Evolutionary conservation across 2,797 vertebrate species (phyloP).

Genomic region (Microchirus variegatus): DNA sequence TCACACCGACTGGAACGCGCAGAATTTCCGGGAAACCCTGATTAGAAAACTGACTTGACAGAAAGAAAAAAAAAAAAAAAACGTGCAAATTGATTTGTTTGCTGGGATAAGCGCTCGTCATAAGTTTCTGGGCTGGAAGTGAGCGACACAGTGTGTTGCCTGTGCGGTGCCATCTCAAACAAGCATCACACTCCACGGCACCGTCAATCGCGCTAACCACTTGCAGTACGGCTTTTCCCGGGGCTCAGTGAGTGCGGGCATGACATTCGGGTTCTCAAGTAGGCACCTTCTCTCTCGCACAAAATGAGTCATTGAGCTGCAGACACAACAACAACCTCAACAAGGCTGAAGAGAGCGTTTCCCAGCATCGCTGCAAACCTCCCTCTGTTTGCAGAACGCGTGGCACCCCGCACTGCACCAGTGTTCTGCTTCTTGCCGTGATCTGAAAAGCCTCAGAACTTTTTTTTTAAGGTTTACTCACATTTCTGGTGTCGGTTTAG

Average conservation of each 20-base stretch:
- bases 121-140: background rate
- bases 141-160: background rate
- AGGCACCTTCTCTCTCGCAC: constrained; percentile 38
- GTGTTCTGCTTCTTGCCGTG: constrained; percentile 25
- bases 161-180: constrained; percentile 4
- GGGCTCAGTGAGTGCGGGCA: constrained; percentile 13
- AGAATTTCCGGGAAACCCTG: constrained; percentile 1
- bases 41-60: constrained; percentile 7
- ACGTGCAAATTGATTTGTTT: background rate
- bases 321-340: constrained; percentile 28
- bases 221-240: constrained; percentile 1
- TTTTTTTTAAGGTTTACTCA: constrained; percentile 25
- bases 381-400: constrained; percentile 16
- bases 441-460: constrained; percentile 16
- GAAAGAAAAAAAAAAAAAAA: too few relatives aligned
- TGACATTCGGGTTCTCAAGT: constrained; percentile 20
- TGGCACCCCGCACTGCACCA: constrained; percentile 11
- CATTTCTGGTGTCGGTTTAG: constrained; percentile 27
- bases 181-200: background rate
- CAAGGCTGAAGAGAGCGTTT: constrained; percentile 17
- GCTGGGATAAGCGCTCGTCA: background rate
- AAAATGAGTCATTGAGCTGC: constrained; percentile 37
- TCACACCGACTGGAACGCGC: background rate
- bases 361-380: constrained; percentile 17
- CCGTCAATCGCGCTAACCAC: constrained; percentile 6